phyloP scores from a whole-genome alignment of 2,113 vertebrate genomes.

The Channa argus region DNA sequence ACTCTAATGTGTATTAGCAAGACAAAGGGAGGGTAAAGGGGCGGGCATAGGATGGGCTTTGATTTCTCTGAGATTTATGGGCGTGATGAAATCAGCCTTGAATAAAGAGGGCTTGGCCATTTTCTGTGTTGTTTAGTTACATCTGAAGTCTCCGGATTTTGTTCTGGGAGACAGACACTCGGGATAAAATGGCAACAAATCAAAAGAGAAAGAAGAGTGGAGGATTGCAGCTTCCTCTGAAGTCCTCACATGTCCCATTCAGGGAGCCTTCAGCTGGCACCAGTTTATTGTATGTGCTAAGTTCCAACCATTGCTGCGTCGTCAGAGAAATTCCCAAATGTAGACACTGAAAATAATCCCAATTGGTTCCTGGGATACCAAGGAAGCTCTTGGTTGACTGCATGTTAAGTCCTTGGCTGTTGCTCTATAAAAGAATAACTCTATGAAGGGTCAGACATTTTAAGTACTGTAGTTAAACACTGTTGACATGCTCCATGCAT shows the following conservation, averaged over 20 bases:
- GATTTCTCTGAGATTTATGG: conserved; percentile 86
- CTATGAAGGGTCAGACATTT: conserved; percentile 24
- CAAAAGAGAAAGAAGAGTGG: conserved; percentile 65
- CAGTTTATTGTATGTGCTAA: conserved; percentile 56
- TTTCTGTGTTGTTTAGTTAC: conserved; percentile 82
- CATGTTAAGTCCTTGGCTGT: conserved; percentile 23
- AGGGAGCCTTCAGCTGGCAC: conserved; percentile 73
- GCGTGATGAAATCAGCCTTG: conserved; percentile 81
- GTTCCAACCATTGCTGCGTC: conserved; percentile 54
- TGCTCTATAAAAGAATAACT: conserved; percentile 30
- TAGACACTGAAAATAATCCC: conserved; percentile 54
- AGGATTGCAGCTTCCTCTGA: conserved; percentile 57
- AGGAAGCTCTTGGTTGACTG: conserved; percentile 31
- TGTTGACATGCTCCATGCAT: conserved; percentile 23
- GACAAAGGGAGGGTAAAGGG: conserved; percentile 79
- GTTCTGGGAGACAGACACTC: conserved; percentile 72
- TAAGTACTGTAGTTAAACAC: conserved; percentile 34
- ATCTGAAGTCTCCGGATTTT: conserved; percentile 79
- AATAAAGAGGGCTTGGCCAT: conserved; percentile 72
- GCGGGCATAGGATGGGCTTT: conserved; percentile 72
- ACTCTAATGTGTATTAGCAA: conserved; percentile 85
- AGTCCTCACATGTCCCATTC: conserved; percentile 70
- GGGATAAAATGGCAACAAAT: conserved; percentile 75
- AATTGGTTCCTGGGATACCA: conserved; percentile 52
- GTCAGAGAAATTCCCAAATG: conserved; percentile 54